phyloP scores from a whole-genome alignment of 2,888 invertebrate genomes.

The Nymphalis polychloros region DNA sequence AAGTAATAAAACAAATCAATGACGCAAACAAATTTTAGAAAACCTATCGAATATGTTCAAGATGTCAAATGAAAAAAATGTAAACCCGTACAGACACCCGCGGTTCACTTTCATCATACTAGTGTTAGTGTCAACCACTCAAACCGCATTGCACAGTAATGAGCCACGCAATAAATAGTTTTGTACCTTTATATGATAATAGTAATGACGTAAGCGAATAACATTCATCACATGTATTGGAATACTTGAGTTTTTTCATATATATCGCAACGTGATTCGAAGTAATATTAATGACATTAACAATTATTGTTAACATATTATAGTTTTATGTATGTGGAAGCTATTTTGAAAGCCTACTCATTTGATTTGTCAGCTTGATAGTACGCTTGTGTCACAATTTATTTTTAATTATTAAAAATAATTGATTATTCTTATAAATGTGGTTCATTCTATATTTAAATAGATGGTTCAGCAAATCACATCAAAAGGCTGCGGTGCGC shows the following conservation, averaged over 20 bases:
- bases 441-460: no score
- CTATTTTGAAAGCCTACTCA: neutral
- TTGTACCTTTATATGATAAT: constrained; percentile 12
- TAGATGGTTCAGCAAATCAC: no score
- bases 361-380: neutral
- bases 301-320: constrained; percentile 11
- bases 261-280: constrained; percentile 31
- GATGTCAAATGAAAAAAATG: neutral
- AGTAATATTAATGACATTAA: constrained; percentile 23
- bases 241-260: constrained; percentile 39
- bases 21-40: neutral
- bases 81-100: constrained; percentile 34
- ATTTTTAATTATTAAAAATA: no score
- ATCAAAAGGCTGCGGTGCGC: no score
- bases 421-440: no score
- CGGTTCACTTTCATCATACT: constrained; percentile 51
- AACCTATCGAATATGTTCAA: neutral
- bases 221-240: constrained; percentile 45
- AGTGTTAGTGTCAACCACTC: constrained; percentile 44
- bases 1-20: neutral
- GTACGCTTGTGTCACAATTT: no score
- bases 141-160: constrained; percentile 46
- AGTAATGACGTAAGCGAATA: constrained; percentile 36
- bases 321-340: neutral
- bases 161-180: constrained; percentile 41